Percentiles rank a stretch among this genome's conserved stretches.
These are phyloP conservation scores for Pomatorhinus ruficollis DNA, from an alignment of 2,113 vertebrate species.

Conservation along the genomic window DNA sequence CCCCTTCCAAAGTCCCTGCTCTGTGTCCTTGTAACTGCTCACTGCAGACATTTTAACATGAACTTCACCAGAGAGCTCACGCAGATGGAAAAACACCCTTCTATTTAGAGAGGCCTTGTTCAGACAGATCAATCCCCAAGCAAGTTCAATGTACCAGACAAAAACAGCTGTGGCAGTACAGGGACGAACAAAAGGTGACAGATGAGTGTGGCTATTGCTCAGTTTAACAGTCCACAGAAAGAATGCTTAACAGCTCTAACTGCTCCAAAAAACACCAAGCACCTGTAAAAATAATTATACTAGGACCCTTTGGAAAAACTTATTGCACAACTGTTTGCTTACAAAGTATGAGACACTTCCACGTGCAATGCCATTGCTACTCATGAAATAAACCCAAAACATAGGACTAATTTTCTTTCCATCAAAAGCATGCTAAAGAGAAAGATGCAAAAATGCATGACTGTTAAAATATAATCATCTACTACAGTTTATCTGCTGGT, in stretches of 20 bases:
- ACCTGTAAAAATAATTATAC: not conserved
- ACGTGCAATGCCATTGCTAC: not conserved
- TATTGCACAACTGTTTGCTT: not conserved
- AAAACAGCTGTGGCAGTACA: not conserved
- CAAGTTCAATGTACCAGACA: not conserved
- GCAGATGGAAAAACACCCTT: not conserved
- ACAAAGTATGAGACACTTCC: not conserved
- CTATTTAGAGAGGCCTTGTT: not conserved
- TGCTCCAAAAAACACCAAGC: not conserved
- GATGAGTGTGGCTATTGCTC: not conserved
- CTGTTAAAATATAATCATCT: not conserved
- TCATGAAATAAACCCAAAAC: not conserved
- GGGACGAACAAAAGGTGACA: not conserved
- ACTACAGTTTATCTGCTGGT: not conserved
- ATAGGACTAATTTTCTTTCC: not conserved
- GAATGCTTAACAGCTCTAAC: not conserved
- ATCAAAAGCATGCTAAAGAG: not conserved
- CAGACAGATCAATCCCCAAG: not conserved
- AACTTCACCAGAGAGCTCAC: not conserved
- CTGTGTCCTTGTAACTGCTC: not conserved
- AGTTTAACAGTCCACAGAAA: not conserved
- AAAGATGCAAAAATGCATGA: accelerated
- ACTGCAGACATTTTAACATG: not conserved
- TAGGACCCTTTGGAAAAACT: not conserved
- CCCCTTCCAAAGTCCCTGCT: not conserved